Conservation (phyloP, 2,113 vertebrate species). For the Centropristis striata region DNA sequence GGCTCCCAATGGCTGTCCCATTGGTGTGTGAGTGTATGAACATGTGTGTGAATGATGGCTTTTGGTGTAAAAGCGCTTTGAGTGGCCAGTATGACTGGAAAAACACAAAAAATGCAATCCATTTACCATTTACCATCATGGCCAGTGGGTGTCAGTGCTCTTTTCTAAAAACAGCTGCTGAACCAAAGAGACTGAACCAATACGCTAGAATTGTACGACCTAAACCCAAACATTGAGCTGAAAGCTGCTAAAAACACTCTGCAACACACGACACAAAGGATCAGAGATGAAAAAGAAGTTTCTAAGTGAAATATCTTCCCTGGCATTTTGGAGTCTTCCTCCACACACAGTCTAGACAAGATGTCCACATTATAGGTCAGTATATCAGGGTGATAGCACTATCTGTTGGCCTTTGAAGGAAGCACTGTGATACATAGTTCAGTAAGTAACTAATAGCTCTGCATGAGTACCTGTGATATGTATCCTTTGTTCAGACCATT, state of each 20-base stretch:
- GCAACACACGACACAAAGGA: not conserved
- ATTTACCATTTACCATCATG: too few relatives aligned
- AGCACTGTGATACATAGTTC: slow-evolving; percentile 52
- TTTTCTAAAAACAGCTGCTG: not conserved
- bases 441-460: slow-evolving; percentile 55
- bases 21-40: too few relatives aligned
- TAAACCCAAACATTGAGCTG: not conserved
- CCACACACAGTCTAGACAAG: slow-evolving; percentile 25
- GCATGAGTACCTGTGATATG: slow-evolving; percentile 52
- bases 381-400: slow-evolving; percentile 36
- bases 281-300: not conserved
- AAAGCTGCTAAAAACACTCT: not conserved
- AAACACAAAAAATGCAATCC: too few relatives aligned
- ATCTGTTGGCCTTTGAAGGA: slow-evolving; percentile 47
- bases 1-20: too few relatives aligned
- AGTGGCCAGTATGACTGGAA: too few relatives aligned
- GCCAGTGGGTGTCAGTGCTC: not conserved
- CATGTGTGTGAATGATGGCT: too few relatives aligned
- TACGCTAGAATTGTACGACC: not conserved
- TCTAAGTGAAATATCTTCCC: not conserved
- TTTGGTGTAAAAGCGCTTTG: too few relatives aligned
- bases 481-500: slow-evolving; percentile 40
- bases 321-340: slow-evolving; percentile 1
- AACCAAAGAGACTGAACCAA: not conserved
- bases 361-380: slow-evolving; percentile 31